Conservation (phyloP, 2,888 invertebrate species). For the Mantis religiosa region DNA sequence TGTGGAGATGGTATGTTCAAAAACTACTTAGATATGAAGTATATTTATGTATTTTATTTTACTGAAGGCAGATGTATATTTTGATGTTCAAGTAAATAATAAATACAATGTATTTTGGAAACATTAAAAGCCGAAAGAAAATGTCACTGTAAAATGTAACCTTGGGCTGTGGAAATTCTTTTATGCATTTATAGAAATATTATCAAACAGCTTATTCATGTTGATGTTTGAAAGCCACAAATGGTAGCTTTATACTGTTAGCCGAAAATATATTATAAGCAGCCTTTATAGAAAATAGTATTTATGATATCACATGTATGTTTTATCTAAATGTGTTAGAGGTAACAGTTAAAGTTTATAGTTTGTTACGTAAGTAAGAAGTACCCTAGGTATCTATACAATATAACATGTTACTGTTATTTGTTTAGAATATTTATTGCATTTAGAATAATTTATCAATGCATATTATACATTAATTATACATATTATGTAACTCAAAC, state of each 20-base stretch:
- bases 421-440: not conserved
- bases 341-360: not conserved
- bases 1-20: not conserved
- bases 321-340: not conserved
- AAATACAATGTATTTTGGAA: not conserved
- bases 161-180: not conserved
- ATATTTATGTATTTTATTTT: not conserved
- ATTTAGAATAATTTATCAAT: not conserved
- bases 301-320: not conserved
- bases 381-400: not conserved
- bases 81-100: not conserved
- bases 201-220: not conserved
- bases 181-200: not conserved
- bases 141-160: not conserved
- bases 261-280: not conserved
- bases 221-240: not conserved
- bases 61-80: not conserved
- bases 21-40: not conserved
- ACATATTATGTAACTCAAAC: not conserved
- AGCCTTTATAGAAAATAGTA: not conserved
- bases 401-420: not conserved
- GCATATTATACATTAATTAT: not conserved
- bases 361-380: not conserved
- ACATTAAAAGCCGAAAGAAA: not conserved
- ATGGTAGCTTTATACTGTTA: not conserved